phyloP scores from a whole-genome alignment of 2,797 vertebrate genomes.

The Poeciliopsis gracilis region DNA sequence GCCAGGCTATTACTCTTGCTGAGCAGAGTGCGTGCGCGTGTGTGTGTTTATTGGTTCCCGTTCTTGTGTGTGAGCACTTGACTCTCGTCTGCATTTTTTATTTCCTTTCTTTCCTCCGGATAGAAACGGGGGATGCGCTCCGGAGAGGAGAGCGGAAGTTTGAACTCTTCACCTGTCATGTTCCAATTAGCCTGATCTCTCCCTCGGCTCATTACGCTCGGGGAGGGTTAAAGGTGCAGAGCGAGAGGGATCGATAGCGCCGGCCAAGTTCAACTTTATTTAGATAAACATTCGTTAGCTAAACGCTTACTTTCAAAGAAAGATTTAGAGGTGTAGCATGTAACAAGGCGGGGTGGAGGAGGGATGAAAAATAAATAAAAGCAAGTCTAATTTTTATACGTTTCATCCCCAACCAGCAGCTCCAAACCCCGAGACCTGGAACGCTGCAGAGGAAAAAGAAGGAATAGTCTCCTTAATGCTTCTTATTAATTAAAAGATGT shows the following conservation, averaged over 20 bases:
- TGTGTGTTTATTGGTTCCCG: not conserved
- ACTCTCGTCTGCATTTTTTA: constrained; percentile 5
- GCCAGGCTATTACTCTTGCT: constrained; percentile 26
- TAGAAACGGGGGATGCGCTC: constrained; percentile 10
- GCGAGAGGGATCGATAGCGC: constrained; percentile 47
- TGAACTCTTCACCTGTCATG: constrained; percentile 44
- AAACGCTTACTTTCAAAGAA: not conserved
- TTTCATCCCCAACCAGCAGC: constrained; percentile 6
- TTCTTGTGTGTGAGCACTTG: constrained; percentile 16
- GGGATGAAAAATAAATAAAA: not conserved
- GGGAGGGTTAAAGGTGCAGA: constrained; percentile 25
- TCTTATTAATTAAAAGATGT: constrained; percentile 65
- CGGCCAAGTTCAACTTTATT: constrained; percentile 31
- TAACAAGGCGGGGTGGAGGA: no score
- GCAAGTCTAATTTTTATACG: constrained; percentile 10
- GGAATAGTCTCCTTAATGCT: constrained; percentile 38
- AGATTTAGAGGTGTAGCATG: no score
- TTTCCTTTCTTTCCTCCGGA: not conserved
- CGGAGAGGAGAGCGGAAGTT: constrained; percentile 10
- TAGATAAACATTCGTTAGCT: constrained; percentile 18
- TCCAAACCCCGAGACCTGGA: constrained; percentile 4
- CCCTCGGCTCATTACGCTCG: constrained; percentile 45
- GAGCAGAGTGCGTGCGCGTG: not conserved
- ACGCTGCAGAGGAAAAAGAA: constrained; percentile 32
- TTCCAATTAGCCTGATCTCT: constrained; percentile 62